Conservation (phyloP, 2,888 invertebrate species). For the Aproaerema taeniolella region DNA sequence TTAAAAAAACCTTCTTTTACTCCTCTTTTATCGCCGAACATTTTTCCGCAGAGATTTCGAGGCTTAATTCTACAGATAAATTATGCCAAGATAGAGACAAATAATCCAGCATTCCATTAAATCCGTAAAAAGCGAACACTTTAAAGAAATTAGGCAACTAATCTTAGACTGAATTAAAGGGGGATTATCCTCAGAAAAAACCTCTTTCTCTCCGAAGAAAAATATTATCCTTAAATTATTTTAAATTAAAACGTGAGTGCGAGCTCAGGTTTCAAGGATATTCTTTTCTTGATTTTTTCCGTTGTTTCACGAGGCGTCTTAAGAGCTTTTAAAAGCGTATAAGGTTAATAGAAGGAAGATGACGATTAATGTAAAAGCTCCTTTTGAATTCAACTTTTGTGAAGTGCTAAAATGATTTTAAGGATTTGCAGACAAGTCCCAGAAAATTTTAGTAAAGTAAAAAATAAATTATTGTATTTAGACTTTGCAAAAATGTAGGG, state of each 20-base stretch:
- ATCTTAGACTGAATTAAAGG: slow-evolving; percentile 47
- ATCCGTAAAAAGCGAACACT: slow-evolving; percentile 59
- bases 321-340: too few relatives aligned
- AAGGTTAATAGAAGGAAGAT: too few relatives aligned
- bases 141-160: slow-evolving; percentile 65
- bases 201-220: slow-evolving; percentile 15
- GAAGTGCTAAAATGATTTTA: too few relatives aligned
- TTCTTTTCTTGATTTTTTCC: too few relatives aligned
- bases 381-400: too few relatives aligned
- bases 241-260: slow-evolving; percentile 12
- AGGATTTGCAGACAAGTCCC: too few relatives aligned
- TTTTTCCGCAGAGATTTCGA: slow-evolving; percentile 43
- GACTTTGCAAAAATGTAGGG: too few relatives aligned
- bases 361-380: too few relatives aligned
- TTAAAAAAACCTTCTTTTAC: slow-evolving; percentile 17
- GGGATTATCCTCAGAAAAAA: slow-evolving; percentile 38
- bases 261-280: slow-evolving; percentile 3
- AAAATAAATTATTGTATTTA: too few relatives aligned
- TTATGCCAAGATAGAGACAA: slow-evolving; percentile 51
- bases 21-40: slow-evolving; percentile 46
- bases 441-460: too few relatives aligned
- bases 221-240: slow-evolving; percentile 12
- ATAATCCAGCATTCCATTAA: slow-evolving; percentile 62
- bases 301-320: too few relatives aligned
- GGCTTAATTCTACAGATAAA: slow-evolving; percentile 54